Evolutionary conservation across 1,140 invertebrate species (phyloP).

Genomic region (Conus betulinus): DNA sequence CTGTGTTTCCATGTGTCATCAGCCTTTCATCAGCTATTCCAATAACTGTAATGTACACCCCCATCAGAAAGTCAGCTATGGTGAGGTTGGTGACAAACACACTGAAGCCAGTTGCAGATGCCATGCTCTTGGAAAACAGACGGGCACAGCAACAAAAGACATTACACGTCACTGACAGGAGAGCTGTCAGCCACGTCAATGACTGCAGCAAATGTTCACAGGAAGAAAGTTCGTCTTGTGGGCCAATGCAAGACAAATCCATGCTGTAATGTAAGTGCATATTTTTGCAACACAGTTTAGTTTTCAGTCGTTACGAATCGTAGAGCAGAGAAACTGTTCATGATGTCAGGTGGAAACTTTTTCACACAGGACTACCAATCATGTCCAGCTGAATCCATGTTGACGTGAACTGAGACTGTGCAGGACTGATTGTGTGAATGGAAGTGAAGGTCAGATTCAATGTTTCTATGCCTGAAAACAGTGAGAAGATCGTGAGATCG

Average conservation of each 20-base stretch:
- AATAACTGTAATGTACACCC: constrained; percentile 61
- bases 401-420: background rate
- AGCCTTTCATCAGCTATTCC: constrained; percentile 52
- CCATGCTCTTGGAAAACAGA: background rate
- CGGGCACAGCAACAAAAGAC: constrained; percentile 23
- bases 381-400: constrained; percentile 29
- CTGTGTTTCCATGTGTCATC: constrained; percentile 45
- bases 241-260: constrained; percentile 36
- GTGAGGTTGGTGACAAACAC: background rate
- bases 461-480: too few species aligned
- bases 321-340: constrained; percentile 18
- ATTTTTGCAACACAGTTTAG: constrained; percentile 45
- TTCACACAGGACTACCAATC: constrained; percentile 27
- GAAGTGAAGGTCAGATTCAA: constrained; percentile 13
- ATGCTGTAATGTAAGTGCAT: background rate
- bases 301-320: constrained; percentile 28
- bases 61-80: constrained; percentile 66
- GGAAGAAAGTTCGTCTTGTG: constrained; percentile 47
- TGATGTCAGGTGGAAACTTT: constrained; percentile 31
- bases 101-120: constrained; percentile 2
- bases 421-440: background rate
- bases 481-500: too few species aligned
- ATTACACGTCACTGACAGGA: constrained; percentile 51
- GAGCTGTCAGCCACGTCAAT: constrained; percentile 36
- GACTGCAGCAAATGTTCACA: constrained; percentile 49